Evolutionary conservation across 2,113 vertebrate species (phyloP), one percentile per base, ranked within the genome.

Genomic region (Perca fluviatilis): DNA sequence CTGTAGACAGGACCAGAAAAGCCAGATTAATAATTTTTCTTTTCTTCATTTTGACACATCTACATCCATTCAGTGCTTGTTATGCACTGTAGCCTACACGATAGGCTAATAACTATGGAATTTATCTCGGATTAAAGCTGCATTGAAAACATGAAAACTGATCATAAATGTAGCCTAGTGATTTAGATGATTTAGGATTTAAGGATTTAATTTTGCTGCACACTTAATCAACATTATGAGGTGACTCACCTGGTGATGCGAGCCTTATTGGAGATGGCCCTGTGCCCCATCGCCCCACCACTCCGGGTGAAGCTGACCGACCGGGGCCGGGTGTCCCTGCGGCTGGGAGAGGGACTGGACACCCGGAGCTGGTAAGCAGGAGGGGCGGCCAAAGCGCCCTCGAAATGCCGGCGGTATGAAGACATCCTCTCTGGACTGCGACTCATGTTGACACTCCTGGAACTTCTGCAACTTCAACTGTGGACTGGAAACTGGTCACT

Each of bases 381-480:
- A 1, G 79, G 15, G 5, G 33, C 8, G 43, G 80, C 85, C 13
- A 89, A 25, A 8, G 62, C 72, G 1, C 92, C 91, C 71, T 96
- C 92, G 18, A 96, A 96, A 71, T 94, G 94, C 25, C 95, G 92
- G 58, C 94, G 92, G 82, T 96, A 96, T 0, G 95, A 96, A 9
- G 95, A 96, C 85, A 95, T 95, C 82, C 94, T 95, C 51, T 95
- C 95, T 74, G 92, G 93, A 79, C 95, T 95, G 85, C 72, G 80
- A 64, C 94, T 95, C 96, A 95, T 96, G 72, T 2, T 92, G 86
- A 82, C 21, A 51, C n/a, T 60, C 36, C 51, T 79, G 6, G 27
- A 10, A 63, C 27, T 66, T 25, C 30, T 73, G 57, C 10, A 73
- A 30, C 49, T 82, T 80, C 36, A 47, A 53, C 70, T 77, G 43